Evolutionary conservation across 53 echinoderm and acorn worm species (phyloP), one percentile per base, ranked within the genome.

Genomic region (Stichopus horrens): DNA sequence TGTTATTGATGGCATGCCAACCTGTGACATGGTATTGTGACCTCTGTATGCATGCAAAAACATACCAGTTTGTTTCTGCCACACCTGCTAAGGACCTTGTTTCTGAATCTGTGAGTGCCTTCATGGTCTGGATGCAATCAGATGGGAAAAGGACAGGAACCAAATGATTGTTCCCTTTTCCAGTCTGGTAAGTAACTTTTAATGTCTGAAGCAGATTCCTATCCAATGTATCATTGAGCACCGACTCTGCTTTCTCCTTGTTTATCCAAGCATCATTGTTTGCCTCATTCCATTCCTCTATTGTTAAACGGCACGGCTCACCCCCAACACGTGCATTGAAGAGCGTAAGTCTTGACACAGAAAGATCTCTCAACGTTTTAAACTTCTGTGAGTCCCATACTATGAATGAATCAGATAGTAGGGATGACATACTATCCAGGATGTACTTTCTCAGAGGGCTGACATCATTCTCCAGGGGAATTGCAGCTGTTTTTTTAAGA

Each of bases 261-360:
- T 95, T 83, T 54, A 93, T 86, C 95, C 95, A 93, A 10, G 57
- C 55, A 54, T 86, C 92, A 4, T 88, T 76, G 37, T 86, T 81
- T 19, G 92, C 95, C 75, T 95, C 95, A 23, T 85, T 88, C 95
- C 93, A 95, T 23, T 92, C 89, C 53, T 88, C 67, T 7, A 88
- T 90, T 20, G 55, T 59, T 6, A 95, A 65, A 52, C 89, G 56
- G 54, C 93, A 85, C 0, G 96, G 92, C 52, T 95, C 96, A 9
- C 96, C 96, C 7, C 93, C 90, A 74, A 92, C 79, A 4, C 93
- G 52, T 5, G 92, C 93, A 83, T 95, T 95, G 65, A 83, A 95
- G 0, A 95, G 88, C 13, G 93, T 93, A 18, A 93, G 89, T 21
- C 95, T 77, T 37, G 88, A 78, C 5, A 88, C 75, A 8, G 90